These are phyloP conservation scores for Drosophila testacea DNA, from an alignment of 2,888 invertebrate genomes.

Conservation along the genomic window DNA sequence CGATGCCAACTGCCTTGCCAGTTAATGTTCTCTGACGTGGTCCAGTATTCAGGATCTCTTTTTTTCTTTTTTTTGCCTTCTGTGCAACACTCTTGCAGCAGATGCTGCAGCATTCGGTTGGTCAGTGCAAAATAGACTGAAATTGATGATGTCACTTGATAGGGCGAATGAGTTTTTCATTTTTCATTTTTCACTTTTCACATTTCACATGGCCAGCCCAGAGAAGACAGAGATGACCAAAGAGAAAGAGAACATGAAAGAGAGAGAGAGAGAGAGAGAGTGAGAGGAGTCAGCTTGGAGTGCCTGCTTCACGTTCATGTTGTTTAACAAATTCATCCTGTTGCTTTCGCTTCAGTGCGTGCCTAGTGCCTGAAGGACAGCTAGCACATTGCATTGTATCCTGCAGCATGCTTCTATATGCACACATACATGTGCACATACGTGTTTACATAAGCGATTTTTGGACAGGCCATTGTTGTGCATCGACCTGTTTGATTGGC, in stretches of 20 bases:
- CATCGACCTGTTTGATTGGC: slow-evolving; percentile 79
- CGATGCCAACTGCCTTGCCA: slow-evolving; percentile 10
- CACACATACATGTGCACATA: background rate
- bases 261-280: too few relatives aligned
- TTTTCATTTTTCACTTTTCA: slow-evolving; percentile 79
- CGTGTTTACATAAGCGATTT: slow-evolving; percentile 44
- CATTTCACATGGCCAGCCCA: slow-evolving; percentile 9
- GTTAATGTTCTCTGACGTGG: slow-evolving; percentile 51
- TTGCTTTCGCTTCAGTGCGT: slow-evolving; percentile 77
- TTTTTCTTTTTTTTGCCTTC: background rate
- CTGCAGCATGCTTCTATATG: slow-evolving; percentile 21
- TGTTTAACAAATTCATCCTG: slow-evolving; percentile 79
- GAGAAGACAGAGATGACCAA: slow-evolving; percentile 2
- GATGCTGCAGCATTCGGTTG: slow-evolving; percentile 39
- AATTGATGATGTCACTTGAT: slow-evolving; percentile 83
- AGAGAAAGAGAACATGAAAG: background rate
- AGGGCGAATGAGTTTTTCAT: slow-evolving; percentile 80
- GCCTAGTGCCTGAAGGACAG: slow-evolving; percentile 43
- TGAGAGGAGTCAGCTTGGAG: background rate
- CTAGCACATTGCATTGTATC: slow-evolving; percentile 59
- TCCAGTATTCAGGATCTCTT: background rate
- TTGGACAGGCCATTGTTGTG: slow-evolving; percentile 70
- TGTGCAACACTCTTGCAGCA: slow-evolving; percentile 8
- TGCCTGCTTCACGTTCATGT: slow-evolving; percentile 54
- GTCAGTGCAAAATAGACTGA: slow-evolving; percentile 78